Percentiles rank a stretch among this genome's conserved stretches.
Evolutionary conservation across 1,140 invertebrate species (phyloP).

Genomic region (Hycleus cichorii): DNA sequence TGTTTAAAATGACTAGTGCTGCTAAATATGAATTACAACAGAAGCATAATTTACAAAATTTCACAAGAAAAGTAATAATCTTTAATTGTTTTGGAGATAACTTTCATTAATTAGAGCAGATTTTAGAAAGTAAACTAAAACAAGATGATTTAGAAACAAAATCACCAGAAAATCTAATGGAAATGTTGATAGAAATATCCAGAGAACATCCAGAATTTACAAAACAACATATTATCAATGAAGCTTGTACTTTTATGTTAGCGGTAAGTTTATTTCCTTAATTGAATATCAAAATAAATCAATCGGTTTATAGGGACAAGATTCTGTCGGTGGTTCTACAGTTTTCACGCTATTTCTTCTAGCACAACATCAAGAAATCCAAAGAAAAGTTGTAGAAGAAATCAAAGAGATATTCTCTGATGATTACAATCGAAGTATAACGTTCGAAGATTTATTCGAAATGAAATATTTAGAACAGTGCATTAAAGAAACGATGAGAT

Average conservation of each 20-base stretch:
- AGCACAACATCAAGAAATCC: slow-evolving; percentile 52
- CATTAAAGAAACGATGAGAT: slow-evolving; percentile 57
- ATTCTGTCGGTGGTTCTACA: slow-evolving; percentile 59
- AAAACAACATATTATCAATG: slow-evolving; percentile 61
- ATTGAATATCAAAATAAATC: background rate
- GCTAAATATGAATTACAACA: slow-evolving; percentile 50
- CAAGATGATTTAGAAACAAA: background rate
- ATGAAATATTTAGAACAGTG: slow-evolving; percentile 61
- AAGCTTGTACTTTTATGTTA: slow-evolving; percentile 68
- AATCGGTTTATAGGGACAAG: slow-evolving; percentile 54
- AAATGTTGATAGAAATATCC: slow-evolving; percentile 60
- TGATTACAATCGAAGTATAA: slow-evolving; percentile 1
- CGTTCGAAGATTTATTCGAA: slow-evolving; percentile 46
- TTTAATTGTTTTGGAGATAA: background rate
- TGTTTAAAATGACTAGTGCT: slow-evolving; percentile 53
- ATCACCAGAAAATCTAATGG: slow-evolving; percentile 42
- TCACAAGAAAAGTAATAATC: slow-evolving; percentile 45
- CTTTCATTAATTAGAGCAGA: slow-evolving; percentile 8
- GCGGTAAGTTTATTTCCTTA: slow-evolving; percentile 46
- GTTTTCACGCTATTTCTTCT: slow-evolving; percentile 54
- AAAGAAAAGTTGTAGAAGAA: slow-evolving; percentile 54
- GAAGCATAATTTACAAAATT: slow-evolving; percentile 53
- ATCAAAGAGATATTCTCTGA: slow-evolving; percentile 12
- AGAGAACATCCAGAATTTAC: slow-evolving; percentile 50
- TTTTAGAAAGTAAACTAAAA: slow-evolving; percentile 12